A percentile compares a stretch with the other conserved stretches of the same genome.
Evolutionary conservation across 2,113 vertebrate species (phyloP).

Genomic region (Platysteira castanea): DNA sequence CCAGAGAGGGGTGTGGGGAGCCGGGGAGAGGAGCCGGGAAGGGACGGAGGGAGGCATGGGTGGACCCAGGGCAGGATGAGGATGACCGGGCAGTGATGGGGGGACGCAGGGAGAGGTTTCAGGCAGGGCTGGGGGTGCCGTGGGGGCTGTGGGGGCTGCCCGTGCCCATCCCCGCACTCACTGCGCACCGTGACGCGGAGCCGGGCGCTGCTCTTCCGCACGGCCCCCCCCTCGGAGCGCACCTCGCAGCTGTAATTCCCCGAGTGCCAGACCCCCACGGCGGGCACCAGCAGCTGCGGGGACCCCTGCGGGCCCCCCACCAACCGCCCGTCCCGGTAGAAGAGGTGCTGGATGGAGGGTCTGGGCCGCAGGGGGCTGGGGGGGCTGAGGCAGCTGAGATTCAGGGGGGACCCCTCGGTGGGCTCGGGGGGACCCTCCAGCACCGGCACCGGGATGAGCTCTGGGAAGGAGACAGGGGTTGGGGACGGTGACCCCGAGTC

Average conservation of each 20-base stretch:
- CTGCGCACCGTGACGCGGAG: background rate
- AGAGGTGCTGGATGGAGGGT: too few relatives aligned
- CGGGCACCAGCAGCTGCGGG: background rate
- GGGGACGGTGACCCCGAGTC: too few relatives aligned
- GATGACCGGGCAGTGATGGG: too few relatives aligned
- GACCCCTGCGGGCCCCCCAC: background rate
- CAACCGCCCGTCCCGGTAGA: background rate
- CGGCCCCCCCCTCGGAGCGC: background rate
- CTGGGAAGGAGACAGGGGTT: too few relatives aligned
- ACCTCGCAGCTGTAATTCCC: background rate
- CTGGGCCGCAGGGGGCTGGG: background rate
- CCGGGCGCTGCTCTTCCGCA: background rate
- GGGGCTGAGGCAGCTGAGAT: background rate
- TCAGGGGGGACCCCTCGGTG: background rate
- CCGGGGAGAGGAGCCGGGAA: too few relatives aligned
- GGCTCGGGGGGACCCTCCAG: too few relatives aligned
- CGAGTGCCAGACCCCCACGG: background rate
- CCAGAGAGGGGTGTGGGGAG: too few relatives aligned
- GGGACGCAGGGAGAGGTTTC: too few relatives aligned
- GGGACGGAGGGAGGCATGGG: too few relatives aligned
- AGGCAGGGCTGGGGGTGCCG: too few relatives aligned
- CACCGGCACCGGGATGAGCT: too few relatives aligned
- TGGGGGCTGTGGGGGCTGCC: background rate
- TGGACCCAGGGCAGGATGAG: too few relatives aligned
- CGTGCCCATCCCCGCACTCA: background rate